These are phyloP conservation scores for Stegastes partitus DNA, from an alignment of 2,113 vertebrate species.

Conservation along the genomic window DNA sequence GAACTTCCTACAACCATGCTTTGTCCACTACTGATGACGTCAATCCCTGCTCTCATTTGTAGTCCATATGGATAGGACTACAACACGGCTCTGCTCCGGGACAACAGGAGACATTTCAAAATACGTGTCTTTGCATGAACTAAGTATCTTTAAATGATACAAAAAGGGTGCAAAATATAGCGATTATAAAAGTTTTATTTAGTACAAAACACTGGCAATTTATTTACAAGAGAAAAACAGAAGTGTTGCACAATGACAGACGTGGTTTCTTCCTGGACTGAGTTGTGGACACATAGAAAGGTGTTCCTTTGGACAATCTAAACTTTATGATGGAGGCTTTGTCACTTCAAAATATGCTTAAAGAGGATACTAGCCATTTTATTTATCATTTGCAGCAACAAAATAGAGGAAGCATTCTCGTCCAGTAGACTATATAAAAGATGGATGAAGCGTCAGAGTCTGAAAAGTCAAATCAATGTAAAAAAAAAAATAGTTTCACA, in stretches of 20 bases:
- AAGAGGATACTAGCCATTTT: neutral
- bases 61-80: neutral
- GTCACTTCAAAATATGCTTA: neutral
- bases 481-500: too few species aligned
- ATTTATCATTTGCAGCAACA: too few species aligned
- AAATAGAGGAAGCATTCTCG: too few species aligned
- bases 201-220: slow-evolving; percentile 26
- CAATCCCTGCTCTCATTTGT: neutral
- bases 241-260: neutral
- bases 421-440: too few species aligned
- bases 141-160: too few species aligned
- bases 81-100: too few species aligned
- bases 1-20: neutral
- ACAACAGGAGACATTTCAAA: too few species aligned
- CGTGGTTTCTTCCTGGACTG: neutral
- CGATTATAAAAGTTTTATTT: slow-evolving; percentile 32
- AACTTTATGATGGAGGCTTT: neutral
- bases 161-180: too few species aligned
- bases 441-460: too few species aligned
- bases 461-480: too few species aligned
- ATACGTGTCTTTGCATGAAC: too few species aligned
- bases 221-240: slow-evolving; percentile 27
- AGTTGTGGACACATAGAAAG: neutral
- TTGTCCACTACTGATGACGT: slow-evolving; percentile 58
- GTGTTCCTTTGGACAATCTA: fast-evolving